Evolutionary conservation across 2,797 vertebrate genomes (phyloP).

Genomic region (Arctocebus calabarensis): DNA sequence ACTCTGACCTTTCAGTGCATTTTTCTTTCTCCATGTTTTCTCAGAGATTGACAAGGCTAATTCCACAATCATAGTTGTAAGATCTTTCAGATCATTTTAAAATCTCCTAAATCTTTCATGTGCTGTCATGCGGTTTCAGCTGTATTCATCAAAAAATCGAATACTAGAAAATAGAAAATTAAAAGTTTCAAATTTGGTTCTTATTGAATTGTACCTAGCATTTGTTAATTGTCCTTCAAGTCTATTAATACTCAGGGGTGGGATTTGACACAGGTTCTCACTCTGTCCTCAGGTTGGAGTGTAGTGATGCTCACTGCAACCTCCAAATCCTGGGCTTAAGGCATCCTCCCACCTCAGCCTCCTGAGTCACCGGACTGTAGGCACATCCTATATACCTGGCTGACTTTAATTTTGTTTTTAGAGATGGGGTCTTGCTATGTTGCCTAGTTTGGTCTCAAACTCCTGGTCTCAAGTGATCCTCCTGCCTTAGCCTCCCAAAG

Average conservation of each 20-base stretch:
- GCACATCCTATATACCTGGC: neutral
- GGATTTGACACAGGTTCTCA: neutral
- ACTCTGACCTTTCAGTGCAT: neutral
- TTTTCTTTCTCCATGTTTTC: neutral
- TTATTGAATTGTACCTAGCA: neutral
- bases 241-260: neutral
- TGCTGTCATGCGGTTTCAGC: neutral
- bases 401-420: neutral
- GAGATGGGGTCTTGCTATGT: neutral
- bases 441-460: neutral
- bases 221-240: conserved; percentile 5
- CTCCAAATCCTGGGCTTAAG: neutral
- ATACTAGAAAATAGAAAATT: conserved; percentile 45
- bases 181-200: neutral
- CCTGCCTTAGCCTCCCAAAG: neutral
- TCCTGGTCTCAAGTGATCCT: neutral
- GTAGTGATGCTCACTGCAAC: neutral
- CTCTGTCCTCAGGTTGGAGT: neutral
- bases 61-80: neutral
- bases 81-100: neutral
- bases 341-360: neutral
- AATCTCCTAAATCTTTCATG: conserved; percentile 13
- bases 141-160: conserved; percentile 18
- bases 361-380: neutral
- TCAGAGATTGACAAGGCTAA: neutral